A percentile compares a stretch with the other conserved stretches of the same genome.
Evolutionary conservation across 2,888 invertebrate genomes (phyloP).

Genomic region (Operophtera brumata): DNA sequence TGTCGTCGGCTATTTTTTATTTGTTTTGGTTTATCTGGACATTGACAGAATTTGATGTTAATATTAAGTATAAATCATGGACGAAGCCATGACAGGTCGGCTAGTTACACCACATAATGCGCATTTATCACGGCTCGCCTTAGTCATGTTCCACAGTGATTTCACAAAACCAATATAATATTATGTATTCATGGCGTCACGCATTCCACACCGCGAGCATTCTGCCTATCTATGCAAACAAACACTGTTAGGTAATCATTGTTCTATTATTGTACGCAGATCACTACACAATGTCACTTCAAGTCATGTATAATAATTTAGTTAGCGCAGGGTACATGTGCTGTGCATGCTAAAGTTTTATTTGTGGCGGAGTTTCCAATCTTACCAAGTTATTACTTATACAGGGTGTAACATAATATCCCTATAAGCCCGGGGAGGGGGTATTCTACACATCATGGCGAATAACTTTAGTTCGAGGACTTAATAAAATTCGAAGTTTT

Average conservation of each 20-base stretch:
- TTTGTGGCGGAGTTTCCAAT: neutral
- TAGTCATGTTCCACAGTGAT: constrained; percentile 37
- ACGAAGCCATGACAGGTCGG: no score
- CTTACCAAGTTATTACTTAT: no score
- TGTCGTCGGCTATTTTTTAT: no score
- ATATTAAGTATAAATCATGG: no score
- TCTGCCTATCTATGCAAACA: constrained; percentile 50
- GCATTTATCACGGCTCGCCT: constrained; percentile 39
- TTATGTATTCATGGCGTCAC: constrained; percentile 51
- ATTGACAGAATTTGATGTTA: no score
- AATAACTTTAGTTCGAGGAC: no score
- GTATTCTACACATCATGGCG: no score
- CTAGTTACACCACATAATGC: constrained; percentile 23
- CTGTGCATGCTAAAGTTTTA: neutral
- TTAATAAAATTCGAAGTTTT: no score
- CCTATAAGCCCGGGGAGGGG: no score
- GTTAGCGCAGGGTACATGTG: constrained; percentile 3
- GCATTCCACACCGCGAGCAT: constrained; percentile 48
- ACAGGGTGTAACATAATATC: no score
- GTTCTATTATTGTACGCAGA: constrained; percentile 46
- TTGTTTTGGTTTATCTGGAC: no score
- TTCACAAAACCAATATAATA: constrained; percentile 48
- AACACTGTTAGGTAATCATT: constrained; percentile 53
- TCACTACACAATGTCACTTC: constrained; percentile 38
- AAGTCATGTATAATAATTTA: constrained; percentile 24